Conservation (phyloP, 2,113 vertebrate genomes). For the Lampris incognitus region DNA sequence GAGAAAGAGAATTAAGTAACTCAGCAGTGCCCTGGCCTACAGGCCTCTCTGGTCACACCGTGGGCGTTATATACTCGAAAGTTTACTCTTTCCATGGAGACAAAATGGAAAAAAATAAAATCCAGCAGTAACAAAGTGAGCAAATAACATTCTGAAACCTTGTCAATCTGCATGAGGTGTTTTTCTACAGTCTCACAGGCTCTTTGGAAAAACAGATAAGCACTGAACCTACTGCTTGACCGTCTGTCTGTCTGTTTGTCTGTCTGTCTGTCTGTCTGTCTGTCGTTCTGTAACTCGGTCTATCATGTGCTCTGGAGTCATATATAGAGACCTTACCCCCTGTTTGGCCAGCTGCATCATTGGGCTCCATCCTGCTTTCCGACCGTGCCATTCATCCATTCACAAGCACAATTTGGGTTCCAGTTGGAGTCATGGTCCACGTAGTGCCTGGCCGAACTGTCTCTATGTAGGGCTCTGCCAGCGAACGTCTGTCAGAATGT, state of each 20-base stretch:
- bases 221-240: slow-evolving; percentile 85
- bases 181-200: slow-evolving; percentile 76
- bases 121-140: slow-evolving; percentile 65
- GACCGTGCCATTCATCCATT: slow-evolving; percentile 43
- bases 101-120: slow-evolving; percentile 82
- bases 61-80: slow-evolving; percentile 86
- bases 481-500: slow-evolving; percentile 61
- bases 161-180: slow-evolving; percentile 78
- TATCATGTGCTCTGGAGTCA: slow-evolving; percentile 66
- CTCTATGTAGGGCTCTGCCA: slow-evolving; percentile 68
- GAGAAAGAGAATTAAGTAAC: slow-evolving; percentile 58
- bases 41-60: slow-evolving; percentile 56
- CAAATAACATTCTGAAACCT: slow-evolving; percentile 72
- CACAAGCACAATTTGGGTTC: slow-evolving; percentile 55
- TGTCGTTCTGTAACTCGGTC: slow-evolving; percentile 31
- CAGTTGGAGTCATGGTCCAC: slow-evolving; percentile 45
- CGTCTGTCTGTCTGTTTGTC: slow-evolving; percentile 73
- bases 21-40: slow-evolving; percentile 66
- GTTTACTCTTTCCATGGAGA: slow-evolving; percentile 81
- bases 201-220: slow-evolving; percentile 87
- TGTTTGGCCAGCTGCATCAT: slow-evolving; percentile 62
- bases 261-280: slow-evolving; percentile 55
- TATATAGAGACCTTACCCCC: slow-evolving; percentile 62
- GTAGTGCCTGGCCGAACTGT: slow-evolving; percentile 60
- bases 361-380: slow-evolving; percentile 52